A percentile compares a stretch with the other conserved stretches of the same genome.
phyloP scores from a whole-genome alignment of 2,888 invertebrate species.

The Chalcosyrphus nemorum region DNA sequence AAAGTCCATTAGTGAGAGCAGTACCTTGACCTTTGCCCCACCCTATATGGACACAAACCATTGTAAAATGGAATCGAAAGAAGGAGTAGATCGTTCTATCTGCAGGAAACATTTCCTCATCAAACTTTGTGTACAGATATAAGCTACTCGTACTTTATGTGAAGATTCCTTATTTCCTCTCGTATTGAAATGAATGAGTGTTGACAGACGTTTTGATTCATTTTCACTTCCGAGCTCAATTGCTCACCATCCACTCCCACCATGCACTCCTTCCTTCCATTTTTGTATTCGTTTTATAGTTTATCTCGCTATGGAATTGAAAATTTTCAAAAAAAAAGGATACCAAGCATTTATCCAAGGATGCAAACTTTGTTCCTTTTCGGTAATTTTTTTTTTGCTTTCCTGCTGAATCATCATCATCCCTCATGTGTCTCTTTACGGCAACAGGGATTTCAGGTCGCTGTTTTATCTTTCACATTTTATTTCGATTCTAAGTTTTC shows the following conservation, averaged over 20 bases:
- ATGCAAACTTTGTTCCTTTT: constrained; percentile 34
- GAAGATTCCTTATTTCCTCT: neutral
- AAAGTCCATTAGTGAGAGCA: too few species aligned
- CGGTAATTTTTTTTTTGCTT: neutral
- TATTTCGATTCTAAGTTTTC: constrained; percentile 23
- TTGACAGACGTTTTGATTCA: constrained; percentile 1
- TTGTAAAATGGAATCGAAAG: too few species aligned
- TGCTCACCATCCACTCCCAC: neutral
- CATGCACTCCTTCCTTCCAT: neutral
- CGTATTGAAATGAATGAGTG: neutral
- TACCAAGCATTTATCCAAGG: constrained; percentile 42
- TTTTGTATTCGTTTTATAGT: constrained; percentile 9
- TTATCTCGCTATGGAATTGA: neutral
- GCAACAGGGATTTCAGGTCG: constrained; percentile 37
- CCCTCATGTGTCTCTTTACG: constrained; percentile 44
- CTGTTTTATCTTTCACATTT: constrained; percentile 30
- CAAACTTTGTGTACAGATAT: too few species aligned
- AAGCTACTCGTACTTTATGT: neutral
- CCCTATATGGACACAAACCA: too few species aligned
- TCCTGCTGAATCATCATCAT: constrained; percentile 18
- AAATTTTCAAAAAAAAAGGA: neutral
- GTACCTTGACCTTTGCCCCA: too few species aligned
- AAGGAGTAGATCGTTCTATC: too few species aligned
- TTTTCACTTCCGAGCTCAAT: constrained; percentile 7
- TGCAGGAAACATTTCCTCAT: too few species aligned